These are phyloP conservation scores for Gryllus bimaculatus DNA, from an alignment of 1,140 invertebrate genomes.

Conservation along the genomic window DNA sequence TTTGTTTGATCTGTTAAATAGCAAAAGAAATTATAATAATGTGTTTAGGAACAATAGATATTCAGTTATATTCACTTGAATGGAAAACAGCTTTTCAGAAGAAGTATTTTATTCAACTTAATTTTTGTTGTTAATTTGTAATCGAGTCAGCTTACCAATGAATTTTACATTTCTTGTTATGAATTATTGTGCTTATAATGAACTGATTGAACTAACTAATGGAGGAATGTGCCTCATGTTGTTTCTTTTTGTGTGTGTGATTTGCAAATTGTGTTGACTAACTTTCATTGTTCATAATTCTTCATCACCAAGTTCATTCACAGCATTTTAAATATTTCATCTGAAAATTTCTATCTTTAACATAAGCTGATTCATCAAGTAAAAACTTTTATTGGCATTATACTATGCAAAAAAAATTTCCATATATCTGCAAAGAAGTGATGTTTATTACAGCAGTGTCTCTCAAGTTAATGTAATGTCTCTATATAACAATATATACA, in stretches of 20 bases:
- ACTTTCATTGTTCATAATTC: not conserved
- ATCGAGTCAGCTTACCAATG: not conserved
- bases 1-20: no score
- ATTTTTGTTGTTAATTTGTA: no score
- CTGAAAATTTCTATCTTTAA: not conserved
- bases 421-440: not conserved
- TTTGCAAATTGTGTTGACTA: not conserved
- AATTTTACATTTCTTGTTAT: not conserved
- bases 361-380: not conserved
- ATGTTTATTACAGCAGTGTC: slow-evolving; percentile 7
- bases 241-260: not conserved
- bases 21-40: no score
- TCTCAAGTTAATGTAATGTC: not conserved
- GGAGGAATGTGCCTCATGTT: not conserved
- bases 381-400: not conserved
- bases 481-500: slow-evolving; percentile 7
- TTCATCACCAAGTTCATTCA: not conserved
- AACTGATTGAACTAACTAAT: not conserved
- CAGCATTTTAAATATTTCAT: not conserved
- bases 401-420: not conserved
- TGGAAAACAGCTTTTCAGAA: no score
- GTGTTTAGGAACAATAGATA: no score
- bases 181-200: not conserved
- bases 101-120: no score
- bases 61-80: no score